These are phyloP conservation scores for Parelbella ahira DNA, from an alignment of 2,888 invertebrate genomes.

Conservation along the genomic window DNA sequence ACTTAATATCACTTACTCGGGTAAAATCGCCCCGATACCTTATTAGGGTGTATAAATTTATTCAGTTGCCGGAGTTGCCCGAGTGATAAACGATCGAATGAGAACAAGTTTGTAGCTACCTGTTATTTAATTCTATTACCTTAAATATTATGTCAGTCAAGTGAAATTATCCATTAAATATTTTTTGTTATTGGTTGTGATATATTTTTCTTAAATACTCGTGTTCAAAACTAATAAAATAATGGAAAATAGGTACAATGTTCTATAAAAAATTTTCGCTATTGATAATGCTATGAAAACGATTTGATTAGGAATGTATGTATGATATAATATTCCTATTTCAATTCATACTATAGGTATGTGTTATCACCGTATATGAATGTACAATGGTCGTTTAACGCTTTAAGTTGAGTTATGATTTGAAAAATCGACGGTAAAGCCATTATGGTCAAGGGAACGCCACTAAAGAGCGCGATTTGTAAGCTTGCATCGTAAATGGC, in stretches of 20 bases:
- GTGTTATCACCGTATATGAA: too few species aligned
- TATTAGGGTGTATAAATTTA: constrained; percentile 56
- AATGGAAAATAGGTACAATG: too few species aligned
- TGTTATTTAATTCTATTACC: constrained; percentile 8
- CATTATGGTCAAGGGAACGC: constrained; percentile 52
- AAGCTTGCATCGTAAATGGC: constrained; percentile 46
- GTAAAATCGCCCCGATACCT: constrained; percentile 54
- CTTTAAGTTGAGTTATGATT: constrained; percentile 16
- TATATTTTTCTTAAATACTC: too few species aligned
- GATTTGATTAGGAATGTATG: too few species aligned
- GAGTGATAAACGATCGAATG: constrained; percentile 15
- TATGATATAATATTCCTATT: too few species aligned
- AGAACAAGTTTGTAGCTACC: constrained; percentile 22
- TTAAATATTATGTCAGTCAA: too few species aligned
- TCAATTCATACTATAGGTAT: too few species aligned
- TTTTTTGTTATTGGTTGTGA: too few species aligned
- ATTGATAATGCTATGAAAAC: too few species aligned
- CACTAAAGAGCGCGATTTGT: constrained; percentile 52
- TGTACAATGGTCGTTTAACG: neutral
- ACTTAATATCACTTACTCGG: constrained; percentile 66
- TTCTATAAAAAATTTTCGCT: too few species aligned
- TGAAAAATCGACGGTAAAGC: constrained; percentile 31
- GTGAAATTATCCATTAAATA: too few species aligned
- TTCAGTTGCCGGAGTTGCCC: constrained; percentile 38
- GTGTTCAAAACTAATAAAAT: too few species aligned